phyloP scores from a whole-genome alignment of 2,888 invertebrate species.

The Fabriciana adippe region DNA sequence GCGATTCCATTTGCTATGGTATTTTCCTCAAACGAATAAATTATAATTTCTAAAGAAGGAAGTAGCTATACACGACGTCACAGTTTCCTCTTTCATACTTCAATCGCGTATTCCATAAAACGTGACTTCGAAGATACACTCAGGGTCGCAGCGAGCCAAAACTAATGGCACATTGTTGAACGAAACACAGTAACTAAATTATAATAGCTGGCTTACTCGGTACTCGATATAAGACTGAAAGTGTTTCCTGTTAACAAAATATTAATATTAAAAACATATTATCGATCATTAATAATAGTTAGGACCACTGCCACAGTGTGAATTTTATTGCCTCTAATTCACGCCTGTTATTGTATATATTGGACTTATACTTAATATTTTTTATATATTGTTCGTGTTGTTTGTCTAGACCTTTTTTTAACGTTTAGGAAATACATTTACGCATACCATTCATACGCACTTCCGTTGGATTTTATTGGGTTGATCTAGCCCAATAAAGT shows the following conservation, averaged over 20 bases:
- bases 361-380: no score
- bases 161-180: constrained; percentile 36
- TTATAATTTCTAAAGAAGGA: constrained; percentile 9
- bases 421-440: no score
- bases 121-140: constrained; percentile 33
- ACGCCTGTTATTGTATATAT: no score
- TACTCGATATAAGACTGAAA: neutral
- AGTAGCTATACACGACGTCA: constrained; percentile 6
- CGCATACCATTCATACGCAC: no score
- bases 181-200: constrained; percentile 19
- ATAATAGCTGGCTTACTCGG: constrained; percentile 6
- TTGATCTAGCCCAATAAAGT: no score
- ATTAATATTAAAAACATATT: no score
- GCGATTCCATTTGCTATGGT: neutral
- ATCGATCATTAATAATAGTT: no score
- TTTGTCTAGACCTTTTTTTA: no score
- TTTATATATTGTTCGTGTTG: no score
- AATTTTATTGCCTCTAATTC: no score
- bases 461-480: no score
- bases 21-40: constrained; percentile 21
- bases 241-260: neutral
- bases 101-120: constrained; percentile 22
- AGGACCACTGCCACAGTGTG: no score
- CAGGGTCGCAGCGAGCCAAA: constrained; percentile 27
- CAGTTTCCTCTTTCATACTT: constrained; percentile 31